Percentiles rank a stretch among this genome's conserved stretches.
These are phyloP conservation scores for Amphiprion ocellaris DNA, from an alignment of 2,113 vertebrate genomes.

Conservation along the genomic window DNA sequence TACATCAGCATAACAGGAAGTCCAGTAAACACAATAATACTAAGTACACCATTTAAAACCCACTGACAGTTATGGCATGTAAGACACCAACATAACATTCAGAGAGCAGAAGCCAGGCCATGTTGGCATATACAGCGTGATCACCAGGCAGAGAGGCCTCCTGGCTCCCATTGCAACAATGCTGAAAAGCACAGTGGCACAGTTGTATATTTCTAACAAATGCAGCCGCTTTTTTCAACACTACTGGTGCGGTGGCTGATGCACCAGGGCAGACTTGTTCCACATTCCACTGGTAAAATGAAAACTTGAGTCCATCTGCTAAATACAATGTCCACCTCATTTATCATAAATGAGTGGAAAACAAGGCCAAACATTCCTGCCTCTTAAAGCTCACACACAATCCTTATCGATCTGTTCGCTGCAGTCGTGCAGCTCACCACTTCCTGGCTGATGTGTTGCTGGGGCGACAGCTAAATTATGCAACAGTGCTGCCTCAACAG, in stretches of 20 bases:
- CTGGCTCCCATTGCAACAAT: slow-evolving; percentile 5
- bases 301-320: slow-evolving; percentile 39
- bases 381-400: slow-evolving; percentile 74
- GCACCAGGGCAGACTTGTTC: slow-evolving; percentile 1
- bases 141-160: slow-evolving; percentile 12
- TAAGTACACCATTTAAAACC: slow-evolving; percentile 71
- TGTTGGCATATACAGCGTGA: not conserved
- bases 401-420: slow-evolving; percentile 75
- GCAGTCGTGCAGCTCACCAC: slow-evolving; percentile 68
- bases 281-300: slow-evolving; percentile 45
- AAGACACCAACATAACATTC: slow-evolving; percentile 29
- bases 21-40: slow-evolving; percentile 67
- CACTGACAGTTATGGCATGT: slow-evolving; percentile 59
- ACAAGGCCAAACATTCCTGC: slow-evolving; percentile 55
- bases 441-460: slow-evolving; percentile 80
- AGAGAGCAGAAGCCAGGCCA: slow-evolving; percentile 46
- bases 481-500: slow-evolving; percentile 76
- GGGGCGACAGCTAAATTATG: slow-evolving; percentile 84
- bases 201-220: slow-evolving; percentile 1
- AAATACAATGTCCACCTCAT: slow-evolving; percentile 48
- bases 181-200: not conserved
- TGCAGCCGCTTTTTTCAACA: not conserved
- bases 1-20: slow-evolving; percentile 74
- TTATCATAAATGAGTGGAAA: slow-evolving; percentile 71
- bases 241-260: not conserved